Conservation (phyloP, 2,888 invertebrate genomes). For the Hypomecis atomaria region DNA sequence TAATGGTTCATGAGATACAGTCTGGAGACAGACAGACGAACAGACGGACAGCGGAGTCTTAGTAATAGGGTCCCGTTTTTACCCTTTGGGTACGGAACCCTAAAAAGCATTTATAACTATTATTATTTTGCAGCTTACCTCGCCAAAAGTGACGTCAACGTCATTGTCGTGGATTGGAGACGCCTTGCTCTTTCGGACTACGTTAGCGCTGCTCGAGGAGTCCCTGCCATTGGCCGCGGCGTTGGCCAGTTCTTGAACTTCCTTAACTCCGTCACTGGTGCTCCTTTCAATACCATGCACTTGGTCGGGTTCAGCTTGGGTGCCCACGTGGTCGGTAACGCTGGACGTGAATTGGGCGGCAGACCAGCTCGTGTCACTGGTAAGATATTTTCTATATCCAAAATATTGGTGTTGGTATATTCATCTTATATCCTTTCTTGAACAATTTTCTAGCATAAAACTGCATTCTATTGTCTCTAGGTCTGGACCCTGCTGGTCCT, state of each 20-base stretch:
- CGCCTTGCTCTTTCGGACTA: conserved; percentile 53
- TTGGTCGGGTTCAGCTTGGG: conserved; percentile 65
- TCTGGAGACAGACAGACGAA: too few relatives aligned
- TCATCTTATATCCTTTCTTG: too few relatives aligned
- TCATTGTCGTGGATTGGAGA: conserved; percentile 65
- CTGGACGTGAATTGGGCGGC: conserved; percentile 55
- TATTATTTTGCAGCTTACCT: conserved; percentile 35
- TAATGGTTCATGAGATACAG: too few relatives aligned
- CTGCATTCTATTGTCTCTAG: conserved; percentile 43
- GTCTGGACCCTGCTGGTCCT: conserved; percentile 71
- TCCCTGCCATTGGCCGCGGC: conserved; percentile 57
- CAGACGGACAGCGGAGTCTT: too few relatives aligned
- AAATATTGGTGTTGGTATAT: too few relatives aligned
- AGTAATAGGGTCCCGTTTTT: too few relatives aligned
- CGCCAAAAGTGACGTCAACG: conserved; percentile 51
- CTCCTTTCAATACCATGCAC: conserved; percentile 51
- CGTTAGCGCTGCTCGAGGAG: conserved; percentile 53
- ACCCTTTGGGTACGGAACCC: too few relatives aligned
- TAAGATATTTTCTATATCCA: conserved; percentile 27
- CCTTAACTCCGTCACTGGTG: conserved; percentile 49
- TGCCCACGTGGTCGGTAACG: conserved; percentile 62
- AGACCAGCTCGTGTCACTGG: conserved; percentile 60
- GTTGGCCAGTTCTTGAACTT: conserved; percentile 59
- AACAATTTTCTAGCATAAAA: too few relatives aligned
- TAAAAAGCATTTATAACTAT: too few relatives aligned